Evolutionary conservation across 92 coral and sea anemone species (phyloP), one percentile per base, ranked within the genome.

Genomic region (Heteractis magnifica): DNA sequence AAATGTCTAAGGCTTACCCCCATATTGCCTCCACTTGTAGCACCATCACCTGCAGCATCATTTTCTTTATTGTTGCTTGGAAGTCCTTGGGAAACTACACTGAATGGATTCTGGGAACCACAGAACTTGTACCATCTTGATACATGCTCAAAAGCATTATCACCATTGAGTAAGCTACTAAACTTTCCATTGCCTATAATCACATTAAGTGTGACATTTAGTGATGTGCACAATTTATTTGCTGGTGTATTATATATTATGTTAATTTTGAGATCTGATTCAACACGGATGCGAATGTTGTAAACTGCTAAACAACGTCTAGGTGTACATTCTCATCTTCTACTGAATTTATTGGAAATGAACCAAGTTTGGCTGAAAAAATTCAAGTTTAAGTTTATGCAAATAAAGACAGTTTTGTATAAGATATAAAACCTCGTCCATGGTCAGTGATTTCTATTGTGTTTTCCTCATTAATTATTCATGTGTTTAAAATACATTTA

Each of bases 61-160:
- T 51, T 55, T 52, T 55, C 51, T 44, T 58, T n/a, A 74, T 12
- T 48, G 84, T 73, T 79, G n/a, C 78, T 86, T 18, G 92, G 93
- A 71, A 91, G 81, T 6, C 73, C 77, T 7, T 84, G 77, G 6
- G 88, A 80, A 51, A 89, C 91, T 65, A 86, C 85, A 49, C 89
- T 91, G 90, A 95, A 95, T 15, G 93, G 97, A 3, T 88, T 71
- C 78, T 94, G 98, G 0, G 94, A 91, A 23, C 88, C 77, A 62
- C 97, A 91, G 81, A 93, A 94, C 75, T 91, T 84, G 60, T 88
- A 84, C 98, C 98, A 95, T 71, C 98, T 85, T 62, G 90, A 85
- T 14, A 95, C 83, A 74, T 94, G 97, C 64, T 92, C 86, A 56
- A 85, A 88, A 41, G 90, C 74, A 60, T 84, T 80, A 13, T 87